Percentiles rank a stretch among this genome's conserved stretches.
phyloP scores from a whole-genome alignment of 2,888 invertebrate species.

The Meteorus cinctellus region DNA sequence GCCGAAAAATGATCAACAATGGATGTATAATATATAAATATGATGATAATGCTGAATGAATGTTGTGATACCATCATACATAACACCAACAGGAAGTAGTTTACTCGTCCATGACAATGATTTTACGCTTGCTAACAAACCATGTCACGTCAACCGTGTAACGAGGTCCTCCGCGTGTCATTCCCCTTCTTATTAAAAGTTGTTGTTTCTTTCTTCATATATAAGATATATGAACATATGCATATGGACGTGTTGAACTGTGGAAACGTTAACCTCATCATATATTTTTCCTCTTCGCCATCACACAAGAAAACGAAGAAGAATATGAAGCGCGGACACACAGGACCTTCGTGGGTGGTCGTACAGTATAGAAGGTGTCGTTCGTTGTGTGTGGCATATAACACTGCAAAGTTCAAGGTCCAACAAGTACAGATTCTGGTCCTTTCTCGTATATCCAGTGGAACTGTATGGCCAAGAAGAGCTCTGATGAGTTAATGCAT shows the following conservation, averaged over 20 bases:
- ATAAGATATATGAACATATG: background rate
- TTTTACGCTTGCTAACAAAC: conserved; percentile 30
- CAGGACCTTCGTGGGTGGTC: conserved; percentile 37
- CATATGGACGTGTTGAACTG: background rate
- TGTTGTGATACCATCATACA: background rate
- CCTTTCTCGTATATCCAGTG: conserved; percentile 25
- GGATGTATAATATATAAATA: background rate
- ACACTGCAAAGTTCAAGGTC: conserved; percentile 57
- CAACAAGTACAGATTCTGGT: conserved; percentile 57
- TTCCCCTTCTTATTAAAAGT: background rate
- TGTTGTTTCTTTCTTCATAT: background rate
- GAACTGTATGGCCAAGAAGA: conserved; percentile 18
- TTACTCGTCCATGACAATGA: conserved; percentile 30
- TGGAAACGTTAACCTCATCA: background rate
- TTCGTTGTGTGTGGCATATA: conserved; percentile 71
- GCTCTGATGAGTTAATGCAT: too few relatives aligned
- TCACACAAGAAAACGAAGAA: background rate
- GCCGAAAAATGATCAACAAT: conserved; percentile 7
- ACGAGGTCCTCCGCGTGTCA: background rate
- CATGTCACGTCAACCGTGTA: conserved; percentile 12
- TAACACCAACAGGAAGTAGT: conserved; percentile 19
- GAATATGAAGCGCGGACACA: background rate
- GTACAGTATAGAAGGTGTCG: conserved; percentile 68
- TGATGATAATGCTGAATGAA: background rate
- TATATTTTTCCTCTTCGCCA: background rate